Evolutionary conservation across 2,888 invertebrate genomes (phyloP).

Genomic region (Electrophaes corylata): DNA sequence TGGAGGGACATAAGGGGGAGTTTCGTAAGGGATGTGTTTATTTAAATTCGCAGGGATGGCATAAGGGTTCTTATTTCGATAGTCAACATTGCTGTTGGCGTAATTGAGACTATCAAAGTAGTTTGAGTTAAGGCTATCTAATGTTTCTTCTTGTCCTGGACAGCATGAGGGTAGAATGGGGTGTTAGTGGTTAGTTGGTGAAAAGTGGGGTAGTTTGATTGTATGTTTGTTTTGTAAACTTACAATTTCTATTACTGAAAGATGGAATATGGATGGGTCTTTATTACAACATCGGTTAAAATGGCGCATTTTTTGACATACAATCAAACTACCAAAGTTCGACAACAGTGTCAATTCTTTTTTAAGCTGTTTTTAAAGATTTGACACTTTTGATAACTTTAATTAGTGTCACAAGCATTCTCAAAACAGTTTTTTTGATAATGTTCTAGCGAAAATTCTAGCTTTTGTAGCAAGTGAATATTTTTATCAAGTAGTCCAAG

Average conservation of each 20-base stretch:
- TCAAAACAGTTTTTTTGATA: background rate
- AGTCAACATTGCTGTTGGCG: conserved; percentile 62
- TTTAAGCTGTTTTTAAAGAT: background rate
- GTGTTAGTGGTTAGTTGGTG: conserved; percentile 33
- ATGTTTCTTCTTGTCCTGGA: conserved; percentile 74
- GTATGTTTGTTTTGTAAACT: background rate
- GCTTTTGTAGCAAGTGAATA: background rate
- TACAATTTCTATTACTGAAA: too few species aligned
- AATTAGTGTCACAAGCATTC: conserved; percentile 7
- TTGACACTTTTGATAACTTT: background rate
- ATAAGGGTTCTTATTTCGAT: conserved; percentile 77
- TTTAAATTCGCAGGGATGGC: conserved; percentile 80
- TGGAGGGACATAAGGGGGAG: conserved; percentile 72
- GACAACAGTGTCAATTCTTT: background rate
- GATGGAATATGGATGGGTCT: too few species aligned
- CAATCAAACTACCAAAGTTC: background rate
- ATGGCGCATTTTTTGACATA: background rate
- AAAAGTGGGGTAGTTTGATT: conserved; percentile 11
- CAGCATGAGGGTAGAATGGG: conserved; percentile 61
- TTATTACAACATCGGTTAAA: too few species aligned
- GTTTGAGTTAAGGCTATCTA: conserved; percentile 74
- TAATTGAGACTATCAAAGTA: conserved; percentile 77
- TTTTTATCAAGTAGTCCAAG: background rate
- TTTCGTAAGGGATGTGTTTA: conserved; percentile 70
- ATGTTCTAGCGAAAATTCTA: background rate